Evolutionary conservation across 1,140 invertebrate genomes (phyloP).

Genomic region (Tenebrio molitor): DNA sequence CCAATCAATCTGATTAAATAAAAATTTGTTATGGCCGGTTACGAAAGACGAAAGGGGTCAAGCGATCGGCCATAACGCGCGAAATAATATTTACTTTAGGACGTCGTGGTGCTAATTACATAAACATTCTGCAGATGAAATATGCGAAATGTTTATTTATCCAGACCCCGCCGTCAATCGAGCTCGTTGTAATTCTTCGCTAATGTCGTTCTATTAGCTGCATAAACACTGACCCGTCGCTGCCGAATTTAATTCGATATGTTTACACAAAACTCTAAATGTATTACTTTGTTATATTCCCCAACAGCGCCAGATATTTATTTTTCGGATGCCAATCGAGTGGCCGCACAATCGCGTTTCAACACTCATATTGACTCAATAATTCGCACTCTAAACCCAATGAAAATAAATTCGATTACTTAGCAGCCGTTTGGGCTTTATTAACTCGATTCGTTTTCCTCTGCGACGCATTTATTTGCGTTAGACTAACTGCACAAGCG

Average conservation of each 20-base stretch:
- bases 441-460: slow-evolving; percentile 25
- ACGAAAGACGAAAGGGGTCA: background rate
- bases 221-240: slow-evolving; percentile 10
- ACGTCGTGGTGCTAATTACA: slow-evolving; percentile 21
- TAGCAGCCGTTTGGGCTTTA: slow-evolving; percentile 13
- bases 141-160: slow-evolving; percentile 39
- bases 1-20: background rate
- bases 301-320: slow-evolving; percentile 1
- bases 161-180: slow-evolving; percentile 7
- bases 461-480: slow-evolving; percentile 16
- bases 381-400: slow-evolving; percentile 21
- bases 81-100: slow-evolving; percentile 4
- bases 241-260: slow-evolving; percentile 19
- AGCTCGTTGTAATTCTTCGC: slow-evolving; percentile 23
- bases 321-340: slow-evolving; percentile 5
- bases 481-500: slow-evolving; percentile 5
- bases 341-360: background rate
- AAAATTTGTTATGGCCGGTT: background rate
- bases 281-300: slow-evolving; percentile 15
- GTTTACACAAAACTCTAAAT: slow-evolving; percentile 18
- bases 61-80: background rate
- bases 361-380: slow-evolving; percentile 12
- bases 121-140: slow-evolving; percentile 14
- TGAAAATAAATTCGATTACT: slow-evolving; percentile 35
- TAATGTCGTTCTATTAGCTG: slow-evolving; percentile 28